Percentiles rank a stretch among this genome's conserved stretches.
phyloP scores from a whole-genome alignment of 2,797 vertebrate species.

The Adrianichthys oophorus region DNA sequence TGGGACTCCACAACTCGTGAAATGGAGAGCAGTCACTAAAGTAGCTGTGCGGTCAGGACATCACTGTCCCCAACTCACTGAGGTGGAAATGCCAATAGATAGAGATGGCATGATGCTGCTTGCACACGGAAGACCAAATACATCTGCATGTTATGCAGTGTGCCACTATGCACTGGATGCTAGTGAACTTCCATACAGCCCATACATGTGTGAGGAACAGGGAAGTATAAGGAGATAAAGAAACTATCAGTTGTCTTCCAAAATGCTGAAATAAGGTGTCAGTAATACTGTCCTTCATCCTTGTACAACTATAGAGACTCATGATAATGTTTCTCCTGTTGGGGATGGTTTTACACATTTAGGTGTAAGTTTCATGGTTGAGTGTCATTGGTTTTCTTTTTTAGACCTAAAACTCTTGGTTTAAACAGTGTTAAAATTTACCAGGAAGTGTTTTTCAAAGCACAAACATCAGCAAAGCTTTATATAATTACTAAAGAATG shows the following conservation, averaged over 20 bases:
- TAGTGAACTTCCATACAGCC: slow-evolving; percentile 15
- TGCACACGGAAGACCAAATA: no score
- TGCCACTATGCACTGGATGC: slow-evolving; percentile 28
- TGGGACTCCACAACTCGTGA: no score
- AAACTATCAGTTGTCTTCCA: neutral
- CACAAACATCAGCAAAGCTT: neutral
- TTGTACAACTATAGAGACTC: neutral
- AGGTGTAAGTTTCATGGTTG: neutral
- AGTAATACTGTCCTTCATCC: neutral
- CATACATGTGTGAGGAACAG: neutral
- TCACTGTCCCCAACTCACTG: no score
- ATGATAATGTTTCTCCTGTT: neutral
- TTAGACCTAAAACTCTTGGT: neutral
- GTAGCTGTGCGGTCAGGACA: no score
- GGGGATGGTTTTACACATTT: neutral
- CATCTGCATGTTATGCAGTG: slow-evolving; percentile 38
- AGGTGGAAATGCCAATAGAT: no score
- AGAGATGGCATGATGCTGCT: no score
- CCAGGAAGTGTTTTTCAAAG: neutral
- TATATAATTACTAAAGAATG: neutral
- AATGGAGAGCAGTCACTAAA: no score
- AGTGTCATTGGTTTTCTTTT: no score
- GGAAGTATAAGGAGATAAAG: neutral
- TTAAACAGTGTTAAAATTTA: neutral
- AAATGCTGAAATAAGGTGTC: neutral